Base-by-base conservation (phyloP, 2,888 invertebrate species). In the Cheilosia impressa region DNA sequence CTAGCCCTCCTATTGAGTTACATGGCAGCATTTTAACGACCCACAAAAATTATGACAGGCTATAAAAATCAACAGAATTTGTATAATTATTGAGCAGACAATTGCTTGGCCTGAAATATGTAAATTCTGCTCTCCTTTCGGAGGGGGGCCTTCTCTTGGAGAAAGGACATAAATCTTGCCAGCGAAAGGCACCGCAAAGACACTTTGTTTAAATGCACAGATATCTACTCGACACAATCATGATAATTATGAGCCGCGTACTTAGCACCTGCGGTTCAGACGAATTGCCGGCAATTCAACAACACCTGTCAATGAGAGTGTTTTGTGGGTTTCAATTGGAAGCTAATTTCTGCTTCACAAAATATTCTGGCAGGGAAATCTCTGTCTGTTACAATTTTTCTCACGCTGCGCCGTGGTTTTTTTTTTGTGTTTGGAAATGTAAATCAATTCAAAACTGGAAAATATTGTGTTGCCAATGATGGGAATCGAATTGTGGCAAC, bases 291-390 rank as follows among this genome's bases (percentile, higher is more conserved):
- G 19, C 22, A 22, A 17, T 52, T 57, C 34, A n/a, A 31, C 43
- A 50, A 31, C 15, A 52, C 27, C 50, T 60, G 58, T 27, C 71
- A 41, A 50, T 60, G 41, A 34, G 63, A 31, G 72, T 55, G 58
- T 60, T 60, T 71, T 19, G 52, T 31, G n/a, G 19, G 53, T 45
- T 45, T 53, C 78, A 78, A 78, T 82, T 82, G 78, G 78, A 78
- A 57, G 66, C 72, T 78, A 82, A 82, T 82, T 68, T 77, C 47
- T 41, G 60, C 24, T 72, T 65, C 47, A 47, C 53, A 41, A 15
- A 9, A 24, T 7, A n/a, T n/a, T 38, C 60, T 52, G 41, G 66
- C 55, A 63, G 63, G 50, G 52, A 52, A 41, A 31, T 72, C 62
- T 43, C 34, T 34, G 38, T 2, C 34, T 19, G 31, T 15, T 3